These are phyloP conservation scores for Fragum fragum DNA, from an alignment of 2,888 invertebrate species.

Conservation along the genomic window DNA sequence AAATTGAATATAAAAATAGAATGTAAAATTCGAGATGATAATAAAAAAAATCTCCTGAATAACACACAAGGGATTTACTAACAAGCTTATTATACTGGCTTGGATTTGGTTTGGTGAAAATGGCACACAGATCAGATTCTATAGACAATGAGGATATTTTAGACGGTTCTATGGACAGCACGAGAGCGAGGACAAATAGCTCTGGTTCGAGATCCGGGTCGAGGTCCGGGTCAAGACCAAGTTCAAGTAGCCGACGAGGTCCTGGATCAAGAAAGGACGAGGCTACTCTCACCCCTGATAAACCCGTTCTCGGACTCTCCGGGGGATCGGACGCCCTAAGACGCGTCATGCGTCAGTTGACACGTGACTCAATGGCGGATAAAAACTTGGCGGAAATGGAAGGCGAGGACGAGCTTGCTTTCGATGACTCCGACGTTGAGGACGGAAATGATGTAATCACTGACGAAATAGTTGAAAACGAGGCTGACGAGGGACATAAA, in stretches of 20 bases:
- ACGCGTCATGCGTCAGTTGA: constrained; percentile 18
- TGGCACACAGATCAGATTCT: background rate
- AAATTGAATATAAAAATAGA: no score
- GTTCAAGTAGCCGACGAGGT: background rate
- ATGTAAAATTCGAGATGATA: no score
- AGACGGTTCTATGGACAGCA: background rate
- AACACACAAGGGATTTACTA: no score
- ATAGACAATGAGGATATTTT: background rate
- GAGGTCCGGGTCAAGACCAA: background rate
- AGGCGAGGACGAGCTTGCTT: background rate
- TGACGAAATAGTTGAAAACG: background rate
- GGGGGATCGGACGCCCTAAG: constrained; percentile 17
- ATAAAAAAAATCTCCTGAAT: no score
- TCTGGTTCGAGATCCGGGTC: background rate
- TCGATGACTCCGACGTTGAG: background rate
- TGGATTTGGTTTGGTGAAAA: background rate
- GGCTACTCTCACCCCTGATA: background rate
- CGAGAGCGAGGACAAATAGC: background rate
- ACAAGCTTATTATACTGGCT: no score
- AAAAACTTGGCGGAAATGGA: constrained; percentile 10
- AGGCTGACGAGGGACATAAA: background rate
- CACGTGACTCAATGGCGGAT: constrained; percentile 16
- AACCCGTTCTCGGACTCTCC: background rate
- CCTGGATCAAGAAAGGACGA: background rate
- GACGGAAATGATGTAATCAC: background rate